A percentile compares a stretch with the other conserved stretches of the same genome.
phyloP scores from a whole-genome alignment of 2,888 invertebrate species.

The Atherix ibis region DNA sequence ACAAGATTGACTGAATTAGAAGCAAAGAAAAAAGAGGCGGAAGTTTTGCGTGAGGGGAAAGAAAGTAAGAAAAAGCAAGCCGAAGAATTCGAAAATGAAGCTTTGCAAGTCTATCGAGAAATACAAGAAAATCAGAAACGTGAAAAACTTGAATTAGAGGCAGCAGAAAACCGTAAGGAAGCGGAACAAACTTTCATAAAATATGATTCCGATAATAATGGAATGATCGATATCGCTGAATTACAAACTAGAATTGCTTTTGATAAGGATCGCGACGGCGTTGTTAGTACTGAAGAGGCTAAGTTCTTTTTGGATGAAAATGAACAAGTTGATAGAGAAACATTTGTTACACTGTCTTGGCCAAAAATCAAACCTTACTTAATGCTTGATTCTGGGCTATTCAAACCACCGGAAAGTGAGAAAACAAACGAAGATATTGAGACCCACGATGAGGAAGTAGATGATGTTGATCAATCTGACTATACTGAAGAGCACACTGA shows the following conservation, averaged over 20 bases:
- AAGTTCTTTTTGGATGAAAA: conserved; percentile 54
- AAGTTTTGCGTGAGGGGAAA: conserved; percentile 60
- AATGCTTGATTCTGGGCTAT: conserved; percentile 59
- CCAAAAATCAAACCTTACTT: conserved; percentile 59
- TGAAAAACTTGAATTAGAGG: conserved; percentile 41
- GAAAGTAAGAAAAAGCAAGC: conserved; percentile 51
- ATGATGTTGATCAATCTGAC: conserved; percentile 15
- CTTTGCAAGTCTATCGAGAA: conserved; percentile 59
- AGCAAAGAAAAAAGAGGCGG: conserved; percentile 60
- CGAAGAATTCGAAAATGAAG: conserved; percentile 58
- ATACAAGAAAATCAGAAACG: conserved; percentile 47
- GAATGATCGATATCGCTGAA: conserved; percentile 50
- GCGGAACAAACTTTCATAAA: conserved; percentile 56
- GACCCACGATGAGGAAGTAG: conserved; percentile 19
- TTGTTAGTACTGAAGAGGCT: conserved; percentile 76
- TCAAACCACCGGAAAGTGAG: conserved; percentile 37
- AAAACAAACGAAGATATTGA: conserved; percentile 22
- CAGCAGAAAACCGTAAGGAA: conserved; percentile 41
- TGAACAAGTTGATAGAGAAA: conserved; percentile 48
- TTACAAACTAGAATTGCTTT: conserved; percentile 57
- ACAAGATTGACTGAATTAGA: conserved; percentile 53
- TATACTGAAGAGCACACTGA: conserved; percentile 15
- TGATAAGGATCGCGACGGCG: conserved; percentile 80
- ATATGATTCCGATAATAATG: conserved; percentile 70
- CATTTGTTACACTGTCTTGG: conserved; percentile 58